Percentiles rank a stretch among this genome's conserved stretches.
Conservation (phyloP, 2,888 invertebrate genomes). For the Lochmaea crataegi region DNA sequence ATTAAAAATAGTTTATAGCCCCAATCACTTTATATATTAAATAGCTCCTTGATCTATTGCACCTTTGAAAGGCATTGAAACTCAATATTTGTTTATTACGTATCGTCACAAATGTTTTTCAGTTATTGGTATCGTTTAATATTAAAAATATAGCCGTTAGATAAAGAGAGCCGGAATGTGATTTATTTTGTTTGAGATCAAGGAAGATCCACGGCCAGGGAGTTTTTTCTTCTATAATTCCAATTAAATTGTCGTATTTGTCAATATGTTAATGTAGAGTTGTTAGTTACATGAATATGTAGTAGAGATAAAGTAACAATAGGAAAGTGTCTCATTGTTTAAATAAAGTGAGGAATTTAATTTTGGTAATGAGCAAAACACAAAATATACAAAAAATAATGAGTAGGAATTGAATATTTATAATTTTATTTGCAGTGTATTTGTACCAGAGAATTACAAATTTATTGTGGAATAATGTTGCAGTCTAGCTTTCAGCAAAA, state of each 20-base stretch:
- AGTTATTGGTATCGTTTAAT: background rate
- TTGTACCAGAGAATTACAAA: no score
- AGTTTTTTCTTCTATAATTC: conserved; percentile 30
- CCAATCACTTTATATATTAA: background rate
- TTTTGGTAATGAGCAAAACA: background rate
- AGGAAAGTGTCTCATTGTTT: background rate
- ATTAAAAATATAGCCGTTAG: conserved; percentile 1
- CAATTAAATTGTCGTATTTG: background rate
- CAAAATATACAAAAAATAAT: no score
- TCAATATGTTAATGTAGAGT: background rate
- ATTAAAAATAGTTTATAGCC: no score
- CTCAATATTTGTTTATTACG: conserved; percentile 6
- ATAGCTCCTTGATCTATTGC: conserved; percentile 11
- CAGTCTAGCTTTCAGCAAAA: no score
- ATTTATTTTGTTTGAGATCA: conserved; percentile 49
- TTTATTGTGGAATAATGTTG: no score
- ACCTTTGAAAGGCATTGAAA: conserved; percentile 19
- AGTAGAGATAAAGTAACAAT: background rate
- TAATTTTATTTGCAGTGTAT: no score
- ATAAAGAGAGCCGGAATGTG: conserved; percentile 28
- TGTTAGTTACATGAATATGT: background rate
- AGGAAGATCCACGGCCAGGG: conserved; percentile 49
- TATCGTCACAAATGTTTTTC: conserved; percentile 12
- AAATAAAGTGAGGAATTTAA: background rate
- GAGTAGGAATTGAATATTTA: no score